These are phyloP conservation scores for Pasiphila rectangulata DNA, from an alignment of 2,888 invertebrate species.

Conservation along the genomic window DNA sequence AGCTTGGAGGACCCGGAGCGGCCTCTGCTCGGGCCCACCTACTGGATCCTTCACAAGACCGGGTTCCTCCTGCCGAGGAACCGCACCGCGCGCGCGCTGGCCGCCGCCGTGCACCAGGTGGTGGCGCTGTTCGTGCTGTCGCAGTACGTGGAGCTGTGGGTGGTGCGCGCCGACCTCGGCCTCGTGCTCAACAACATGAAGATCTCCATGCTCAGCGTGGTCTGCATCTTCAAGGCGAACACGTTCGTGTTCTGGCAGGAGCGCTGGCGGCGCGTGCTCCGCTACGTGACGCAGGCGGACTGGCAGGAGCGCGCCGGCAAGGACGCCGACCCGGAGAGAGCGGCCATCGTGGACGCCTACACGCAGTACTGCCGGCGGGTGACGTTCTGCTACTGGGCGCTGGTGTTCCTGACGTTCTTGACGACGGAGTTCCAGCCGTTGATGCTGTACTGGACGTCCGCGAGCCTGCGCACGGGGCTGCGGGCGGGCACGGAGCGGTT, in stretches of 20 bases:
- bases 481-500: constrained; percentile 56
- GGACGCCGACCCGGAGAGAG: constrained; percentile 41
- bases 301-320: constrained; percentile 50
- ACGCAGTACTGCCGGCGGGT: constrained; percentile 60
- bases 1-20: constrained; percentile 48
- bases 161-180: constrained; percentile 57
- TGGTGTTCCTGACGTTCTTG: constrained; percentile 50
- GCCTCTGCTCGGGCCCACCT: constrained; percentile 60
- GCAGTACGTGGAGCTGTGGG: constrained; percentile 62
- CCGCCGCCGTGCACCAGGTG: constrained; percentile 50
- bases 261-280: constrained; percentile 54
- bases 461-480: constrained; percentile 42
- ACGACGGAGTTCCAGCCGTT: constrained; percentile 9
- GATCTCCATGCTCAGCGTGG: constrained; percentile 67
- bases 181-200: constrained; percentile 60
- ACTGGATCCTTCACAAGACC: constrained; percentile 52
- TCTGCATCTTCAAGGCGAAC: constrained; percentile 60
- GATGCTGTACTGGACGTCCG: constrained; percentile 10
- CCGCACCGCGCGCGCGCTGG: constrained; percentile 36
- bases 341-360: constrained; percentile 49
- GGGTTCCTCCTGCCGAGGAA: constrained; percentile 57
- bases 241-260: constrained; percentile 59
- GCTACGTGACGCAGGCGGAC: constrained; percentile 62
- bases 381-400: constrained; percentile 58
- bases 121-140: constrained; percentile 57